phyloP scores from a whole-genome alignment of 2,888 invertebrate species.

The Cheilosia pagana region DNA sequence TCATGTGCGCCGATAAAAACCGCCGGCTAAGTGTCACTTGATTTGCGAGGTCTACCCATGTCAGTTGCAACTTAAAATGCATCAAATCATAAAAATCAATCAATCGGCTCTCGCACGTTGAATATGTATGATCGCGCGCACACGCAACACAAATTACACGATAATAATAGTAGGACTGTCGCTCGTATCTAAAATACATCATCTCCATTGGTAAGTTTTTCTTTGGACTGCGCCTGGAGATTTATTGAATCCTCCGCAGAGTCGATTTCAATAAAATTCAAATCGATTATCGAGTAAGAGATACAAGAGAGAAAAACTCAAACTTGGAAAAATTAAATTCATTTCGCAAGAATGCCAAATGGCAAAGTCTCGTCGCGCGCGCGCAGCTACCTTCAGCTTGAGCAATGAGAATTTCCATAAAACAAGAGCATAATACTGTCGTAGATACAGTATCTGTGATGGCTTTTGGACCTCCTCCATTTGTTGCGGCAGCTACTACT shows the following conservation, averaged over 20 bases:
- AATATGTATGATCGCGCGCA: constrained; percentile 64
- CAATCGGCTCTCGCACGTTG: constrained; percentile 26
- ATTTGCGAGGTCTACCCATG: constrained; percentile 64
- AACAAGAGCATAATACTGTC: constrained; percentile 62
- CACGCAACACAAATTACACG: constrained; percentile 55
- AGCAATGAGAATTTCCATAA: constrained; percentile 72
- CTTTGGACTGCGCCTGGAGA: constrained; percentile 30
- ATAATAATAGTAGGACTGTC: neutral
- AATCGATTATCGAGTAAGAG: constrained; percentile 35
- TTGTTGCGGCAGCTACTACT: constrained; percentile 15
- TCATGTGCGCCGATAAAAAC: constrained; percentile 26
- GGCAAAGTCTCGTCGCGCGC: constrained; percentile 29
- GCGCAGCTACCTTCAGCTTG: constrained; percentile 31
- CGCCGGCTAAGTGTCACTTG: constrained; percentile 61
- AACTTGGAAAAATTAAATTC: constrained; percentile 32
- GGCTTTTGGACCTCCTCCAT: constrained; percentile 59
- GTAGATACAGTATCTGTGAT: constrained; percentile 59
- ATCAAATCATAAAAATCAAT: constrained; percentile 72
- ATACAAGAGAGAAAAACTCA: neutral
- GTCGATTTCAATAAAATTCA: constrained; percentile 60
- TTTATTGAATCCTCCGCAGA: constrained; percentile 49
- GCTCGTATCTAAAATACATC: constrained; percentile 30
- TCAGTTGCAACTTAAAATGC: constrained; percentile 69
- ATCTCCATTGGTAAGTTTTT: constrained; percentile 60
- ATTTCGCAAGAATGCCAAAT: constrained; percentile 66